Evolutionary conservation across 1,140 invertebrate genomes (phyloP).

Genomic region (Acromyrmex charruanus): DNA sequence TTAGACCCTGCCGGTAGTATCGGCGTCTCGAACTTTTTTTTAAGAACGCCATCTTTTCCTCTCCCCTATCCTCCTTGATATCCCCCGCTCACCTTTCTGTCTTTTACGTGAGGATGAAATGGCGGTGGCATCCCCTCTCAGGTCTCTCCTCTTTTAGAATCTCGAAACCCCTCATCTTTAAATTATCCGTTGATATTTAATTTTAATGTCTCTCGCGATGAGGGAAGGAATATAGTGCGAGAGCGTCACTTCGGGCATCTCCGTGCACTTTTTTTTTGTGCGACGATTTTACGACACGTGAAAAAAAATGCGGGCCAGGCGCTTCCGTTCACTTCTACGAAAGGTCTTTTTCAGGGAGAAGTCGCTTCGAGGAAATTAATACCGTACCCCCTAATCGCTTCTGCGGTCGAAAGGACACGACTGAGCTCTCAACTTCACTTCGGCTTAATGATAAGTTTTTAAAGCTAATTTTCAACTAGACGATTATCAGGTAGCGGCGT

Average conservation of each 20-base stretch:
- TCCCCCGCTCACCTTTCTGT: neutral
- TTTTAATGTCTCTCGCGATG: conserved; percentile 36
- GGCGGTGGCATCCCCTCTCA: neutral
- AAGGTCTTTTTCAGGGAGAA: conserved; percentile 2
- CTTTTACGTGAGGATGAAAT: neutral
- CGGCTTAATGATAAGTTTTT: neutral
- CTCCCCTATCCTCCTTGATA: neutral
- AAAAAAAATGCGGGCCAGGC: conserved; percentile 22
- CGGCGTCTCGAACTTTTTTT: conserved; percentile 59
- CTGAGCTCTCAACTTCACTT: conserved; percentile 11
- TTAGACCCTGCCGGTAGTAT: conserved; percentile 60
- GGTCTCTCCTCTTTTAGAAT: neutral
- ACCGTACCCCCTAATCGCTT: conserved; percentile 20
- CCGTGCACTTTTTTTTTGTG: conserved; percentile 6
- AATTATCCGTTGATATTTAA: conserved; percentile 51
- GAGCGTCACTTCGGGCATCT: neutral
- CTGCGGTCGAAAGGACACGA: conserved; percentile 14
- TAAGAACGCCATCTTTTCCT: neutral
- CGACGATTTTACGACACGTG: conserved; percentile 31
- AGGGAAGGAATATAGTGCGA: conserved; percentile 11
- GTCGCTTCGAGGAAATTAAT: conserved; percentile 40
- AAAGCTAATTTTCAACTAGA: conserved; percentile 13
- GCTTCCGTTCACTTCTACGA: conserved; percentile 55
- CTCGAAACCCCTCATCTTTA: conserved; percentile 42
- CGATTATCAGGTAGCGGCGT: conserved; percentile 13